Conservation (phyloP, 2,888 invertebrate genomes). For the Tipula confusa region DNA sequence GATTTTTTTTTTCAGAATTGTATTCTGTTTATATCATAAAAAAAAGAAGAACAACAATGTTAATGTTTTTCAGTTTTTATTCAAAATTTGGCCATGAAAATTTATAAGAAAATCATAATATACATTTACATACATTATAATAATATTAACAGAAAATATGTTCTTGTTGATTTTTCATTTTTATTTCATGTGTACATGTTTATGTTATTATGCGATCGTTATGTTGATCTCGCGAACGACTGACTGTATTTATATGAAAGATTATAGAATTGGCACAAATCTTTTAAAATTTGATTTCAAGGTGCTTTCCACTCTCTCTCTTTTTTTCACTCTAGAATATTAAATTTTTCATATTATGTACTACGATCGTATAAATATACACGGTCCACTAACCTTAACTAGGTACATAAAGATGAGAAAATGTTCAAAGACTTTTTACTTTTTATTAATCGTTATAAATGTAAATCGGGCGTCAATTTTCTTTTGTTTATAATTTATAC, state of each 20-base stretch:
- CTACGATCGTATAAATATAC: too few relatives aligned
- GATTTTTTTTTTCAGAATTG: neutral
- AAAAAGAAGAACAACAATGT: constrained; percentile 7
- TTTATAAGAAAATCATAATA: neutral
- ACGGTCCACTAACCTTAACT: neutral
- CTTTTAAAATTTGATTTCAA: neutral
- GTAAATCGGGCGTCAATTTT: neutral
- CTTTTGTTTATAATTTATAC: neutral
- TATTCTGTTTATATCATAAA: neutral
- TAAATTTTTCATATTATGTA: neutral
- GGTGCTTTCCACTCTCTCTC: neutral
- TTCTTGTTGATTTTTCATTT: neutral
- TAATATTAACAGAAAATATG: neutral
- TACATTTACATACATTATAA: neutral
- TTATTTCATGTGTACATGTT: neutral
- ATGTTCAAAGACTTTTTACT: neutral
- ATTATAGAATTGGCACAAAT: neutral
- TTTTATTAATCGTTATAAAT: neutral
- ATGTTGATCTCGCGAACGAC: neutral
- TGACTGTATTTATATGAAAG: neutral
- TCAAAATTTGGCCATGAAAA: constrained; percentile 25
- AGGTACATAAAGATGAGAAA: neutral
- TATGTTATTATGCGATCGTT: constrained; percentile 16
- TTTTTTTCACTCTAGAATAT: neutral
- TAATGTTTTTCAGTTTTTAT: neutral